Conservation (phyloP, 2,888 invertebrate genomes). For the Epirrhoe tristata region DNA sequence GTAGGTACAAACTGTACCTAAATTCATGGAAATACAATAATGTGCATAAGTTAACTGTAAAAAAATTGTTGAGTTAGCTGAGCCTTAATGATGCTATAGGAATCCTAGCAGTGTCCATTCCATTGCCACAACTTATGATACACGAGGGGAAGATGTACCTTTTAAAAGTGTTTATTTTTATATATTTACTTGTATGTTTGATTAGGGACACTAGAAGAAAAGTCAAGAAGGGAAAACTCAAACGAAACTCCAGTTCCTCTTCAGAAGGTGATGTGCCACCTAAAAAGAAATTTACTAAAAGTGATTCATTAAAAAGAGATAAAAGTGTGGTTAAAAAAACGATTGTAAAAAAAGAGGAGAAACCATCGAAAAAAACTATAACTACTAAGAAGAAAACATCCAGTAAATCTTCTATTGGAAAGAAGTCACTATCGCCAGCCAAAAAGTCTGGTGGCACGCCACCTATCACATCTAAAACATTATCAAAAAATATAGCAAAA, state of each 20-base stretch:
- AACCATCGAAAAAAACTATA: conserved; percentile 72
- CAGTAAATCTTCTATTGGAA: conserved; percentile 69
- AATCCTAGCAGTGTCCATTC: not conserved
- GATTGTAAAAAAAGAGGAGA: conserved; percentile 74
- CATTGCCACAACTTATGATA: not conserved
- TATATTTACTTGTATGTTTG: conserved; percentile 31
- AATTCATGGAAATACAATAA: no score
- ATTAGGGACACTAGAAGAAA: conserved; percentile 80
- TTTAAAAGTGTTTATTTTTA: not conserved
- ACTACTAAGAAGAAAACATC: conserved; percentile 67
- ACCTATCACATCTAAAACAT: conserved; percentile 76
- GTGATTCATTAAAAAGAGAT: conserved; percentile 70
- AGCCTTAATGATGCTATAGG: not conserved
- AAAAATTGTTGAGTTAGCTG: not conserved
- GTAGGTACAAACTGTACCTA: no score
- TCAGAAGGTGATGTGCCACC: conserved; percentile 87
- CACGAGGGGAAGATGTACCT: not conserved
- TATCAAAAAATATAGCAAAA: conserved; percentile 69
- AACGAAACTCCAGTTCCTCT: conserved; percentile 87
- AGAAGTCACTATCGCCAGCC: conserved; percentile 80
- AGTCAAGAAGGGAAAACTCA: conserved; percentile 81
- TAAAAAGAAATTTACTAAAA: conserved; percentile 83
- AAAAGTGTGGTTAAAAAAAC: conserved; percentile 78
- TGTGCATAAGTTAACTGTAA: not conserved
- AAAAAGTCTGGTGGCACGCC: conserved; percentile 83